Evolutionary conservation across 2,888 invertebrate genomes (phyloP), one percentile per base, ranked within the genome.

Genomic region (Ectemnius lituratus): DNA sequence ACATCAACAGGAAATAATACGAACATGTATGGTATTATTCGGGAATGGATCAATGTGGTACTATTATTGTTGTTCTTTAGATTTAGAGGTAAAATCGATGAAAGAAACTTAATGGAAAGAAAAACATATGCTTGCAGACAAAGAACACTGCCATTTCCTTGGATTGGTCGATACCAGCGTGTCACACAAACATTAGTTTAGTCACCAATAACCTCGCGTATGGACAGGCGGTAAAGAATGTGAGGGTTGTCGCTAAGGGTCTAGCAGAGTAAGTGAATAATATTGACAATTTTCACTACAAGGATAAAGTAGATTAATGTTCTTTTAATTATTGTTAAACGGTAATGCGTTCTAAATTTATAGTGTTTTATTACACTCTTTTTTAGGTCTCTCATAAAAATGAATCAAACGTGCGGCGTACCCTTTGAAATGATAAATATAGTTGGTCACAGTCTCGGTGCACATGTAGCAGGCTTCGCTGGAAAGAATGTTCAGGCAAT

Each of bases 371-470:
- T 11, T 2, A 46, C n/a, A 45, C 27, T 49, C 47, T 1, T 2
- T 1, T 2, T 8, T n/a, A 77, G 77, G 0, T 68, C 47, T 8
- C 45, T 52, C 5, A 2, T 11, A 11, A 0, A 11, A 2, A 6
- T 79, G 4, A 4, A 28, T 0, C 3, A 52, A 0, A 4, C 18
- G 1, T 60, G 49, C 13, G 1, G 4, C 0, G 8, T 62, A 6
- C 0, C 14, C 0, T 0, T 69, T 0, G 18, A 67, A 1, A 69
- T 62, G 0, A 57, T 0, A 1, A 1, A 0, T 11, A 1, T 67
- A 0, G 16, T 76, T 1, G 80, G 80, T 0, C 80, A 80, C 6
- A 79, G 80, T 56, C 70, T 80, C 5, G 80, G 80, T 2, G 76
- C 80, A 11, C 80, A 80, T 1, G 60, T 79, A 4, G 6, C 8